Evolutionary conservation across 1,140 invertebrate species (phyloP).

Genomic region (Diorhabda carinulata): DNA sequence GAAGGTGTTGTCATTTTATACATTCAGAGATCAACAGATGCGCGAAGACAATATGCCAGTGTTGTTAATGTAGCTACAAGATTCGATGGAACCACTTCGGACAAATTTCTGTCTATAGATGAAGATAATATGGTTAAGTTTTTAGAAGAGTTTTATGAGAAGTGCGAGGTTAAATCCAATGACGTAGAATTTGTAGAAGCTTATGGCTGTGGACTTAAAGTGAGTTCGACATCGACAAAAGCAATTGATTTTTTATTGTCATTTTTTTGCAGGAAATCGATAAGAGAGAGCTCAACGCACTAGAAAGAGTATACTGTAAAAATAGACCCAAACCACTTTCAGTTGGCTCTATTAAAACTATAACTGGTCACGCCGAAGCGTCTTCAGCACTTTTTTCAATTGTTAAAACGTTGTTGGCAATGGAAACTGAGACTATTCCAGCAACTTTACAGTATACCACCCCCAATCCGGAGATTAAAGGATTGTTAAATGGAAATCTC

Average conservation of each 20-base stretch:
- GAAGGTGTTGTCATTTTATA: conserved; percentile 77
- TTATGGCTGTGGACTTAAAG: conserved; percentile 57
- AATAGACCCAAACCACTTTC: conserved; percentile 55
- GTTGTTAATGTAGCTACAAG: conserved; percentile 60
- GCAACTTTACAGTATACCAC: conserved; percentile 69
- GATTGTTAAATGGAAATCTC: conserved; percentile 59
- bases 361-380: conserved; percentile 73
- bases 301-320: conserved; percentile 55
- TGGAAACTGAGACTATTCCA: conserved; percentile 65
- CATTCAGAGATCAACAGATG: conserved; percentile 75
- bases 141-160: conserved; percentile 59
- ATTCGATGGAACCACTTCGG: conserved; percentile 60
- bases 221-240: conserved; percentile 18
- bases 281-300: conserved; percentile 47
- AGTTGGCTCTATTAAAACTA: conserved; percentile 73
- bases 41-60: conserved; percentile 69
- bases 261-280: conserved; percentile 33
- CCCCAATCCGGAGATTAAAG: conserved; percentile 65
- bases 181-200: conserved; percentile 68
- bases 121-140: conserved; percentile 50
- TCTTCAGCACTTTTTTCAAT: conserved; percentile 55
- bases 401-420: conserved; percentile 59
- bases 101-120: conserved; percentile 54
- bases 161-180: conserved; percentile 59
- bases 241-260: background rate